phyloP scores from a whole-genome alignment of 2,888 invertebrate genomes.

The Lomographa bimaculata region DNA sequence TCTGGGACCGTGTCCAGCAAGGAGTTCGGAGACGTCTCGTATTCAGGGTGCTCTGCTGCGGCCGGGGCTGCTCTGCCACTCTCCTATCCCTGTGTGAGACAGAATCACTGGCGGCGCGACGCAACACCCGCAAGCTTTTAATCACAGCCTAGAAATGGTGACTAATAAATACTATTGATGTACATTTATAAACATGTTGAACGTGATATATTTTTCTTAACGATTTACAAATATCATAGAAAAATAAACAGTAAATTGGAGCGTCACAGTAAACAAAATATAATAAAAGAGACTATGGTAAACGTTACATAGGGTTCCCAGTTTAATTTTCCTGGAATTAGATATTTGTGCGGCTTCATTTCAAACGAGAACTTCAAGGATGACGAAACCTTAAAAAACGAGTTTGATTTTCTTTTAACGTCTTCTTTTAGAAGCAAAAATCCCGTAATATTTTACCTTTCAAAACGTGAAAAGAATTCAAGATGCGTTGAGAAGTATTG shows the following conservation, averaged over 20 bases:
- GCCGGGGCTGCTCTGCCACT: constrained; percentile 67
- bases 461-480: no score
- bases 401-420: constrained; percentile 1
- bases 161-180: constrained; percentile 21
- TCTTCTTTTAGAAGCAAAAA: no score
- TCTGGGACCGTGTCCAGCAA: constrained; percentile 91
- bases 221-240: no score
- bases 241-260: no score
- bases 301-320: constrained; percentile 35
- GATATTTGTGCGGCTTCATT: constrained; percentile 43
- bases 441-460: no score
- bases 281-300: constrained; percentile 2
- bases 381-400: constrained; percentile 28
- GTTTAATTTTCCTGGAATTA: constrained; percentile 41
- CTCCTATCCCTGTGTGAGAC: constrained; percentile 84
- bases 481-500: no score
- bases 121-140: constrained; percentile 47
- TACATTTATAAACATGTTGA: no score
- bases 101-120: constrained; percentile 73
- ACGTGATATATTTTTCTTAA: no score
- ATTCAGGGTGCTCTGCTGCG: constrained; percentile 82
- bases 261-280: no score
- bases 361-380: constrained; percentile 34
- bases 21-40: constrained; percentile 91
- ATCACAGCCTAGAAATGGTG: constrained; percentile 45